Evolutionary conservation across 2,888 invertebrate species (phyloP).

Genomic region (Drosophila subsilvestris): DNA sequence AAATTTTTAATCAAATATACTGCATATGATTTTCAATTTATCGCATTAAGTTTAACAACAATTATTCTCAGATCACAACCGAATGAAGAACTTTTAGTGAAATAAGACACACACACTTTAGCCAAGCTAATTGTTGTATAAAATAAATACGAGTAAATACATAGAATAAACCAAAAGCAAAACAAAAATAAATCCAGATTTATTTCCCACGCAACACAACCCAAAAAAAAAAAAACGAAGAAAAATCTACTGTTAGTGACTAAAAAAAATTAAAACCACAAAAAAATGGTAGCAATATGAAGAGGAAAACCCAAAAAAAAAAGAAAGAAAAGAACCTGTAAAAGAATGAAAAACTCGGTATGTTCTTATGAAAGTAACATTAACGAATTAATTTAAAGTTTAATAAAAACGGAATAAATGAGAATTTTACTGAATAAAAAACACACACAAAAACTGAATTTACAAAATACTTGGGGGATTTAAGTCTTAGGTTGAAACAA

Average conservation of each 20-base stretch:
- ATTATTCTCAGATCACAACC: slow-evolving; percentile 36
- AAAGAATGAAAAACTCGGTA: slow-evolving; percentile 71
- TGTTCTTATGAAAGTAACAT: slow-evolving; percentile 79
- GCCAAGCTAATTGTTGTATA: slow-evolving; percentile 83
- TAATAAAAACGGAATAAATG: slow-evolving; percentile 73
- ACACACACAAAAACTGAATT: slow-evolving; percentile 32
- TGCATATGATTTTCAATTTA: slow-evolving; percentile 36
- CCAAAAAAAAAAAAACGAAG: slow-evolving; percentile 19
- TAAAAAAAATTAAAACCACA: slow-evolving; percentile 30
- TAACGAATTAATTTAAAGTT: slow-evolving; percentile 80
- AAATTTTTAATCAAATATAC: slow-evolving; percentile 12
- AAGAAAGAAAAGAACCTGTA: slow-evolving; percentile 25
- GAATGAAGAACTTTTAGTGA: slow-evolving; percentile 48
- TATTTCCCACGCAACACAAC: slow-evolving; percentile 50
- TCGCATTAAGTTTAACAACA: slow-evolving; percentile 14
- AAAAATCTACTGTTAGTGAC: slow-evolving; percentile 49
- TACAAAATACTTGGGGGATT: neutral
- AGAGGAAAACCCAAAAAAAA: slow-evolving; percentile 7
- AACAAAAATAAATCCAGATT: slow-evolving; percentile 50
- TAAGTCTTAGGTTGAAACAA: too few relatives aligned
- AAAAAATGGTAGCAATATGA: slow-evolving; percentile 74
- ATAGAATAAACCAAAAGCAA: slow-evolving; percentile 35
- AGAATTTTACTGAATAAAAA: slow-evolving; percentile 77
- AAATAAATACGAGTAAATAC: slow-evolving; percentile 53
- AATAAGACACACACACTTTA: slow-evolving; percentile 71